Base-by-base conservation (phyloP, 2,888 invertebrate genomes). In the Eupithecia subumbrata region DNA sequence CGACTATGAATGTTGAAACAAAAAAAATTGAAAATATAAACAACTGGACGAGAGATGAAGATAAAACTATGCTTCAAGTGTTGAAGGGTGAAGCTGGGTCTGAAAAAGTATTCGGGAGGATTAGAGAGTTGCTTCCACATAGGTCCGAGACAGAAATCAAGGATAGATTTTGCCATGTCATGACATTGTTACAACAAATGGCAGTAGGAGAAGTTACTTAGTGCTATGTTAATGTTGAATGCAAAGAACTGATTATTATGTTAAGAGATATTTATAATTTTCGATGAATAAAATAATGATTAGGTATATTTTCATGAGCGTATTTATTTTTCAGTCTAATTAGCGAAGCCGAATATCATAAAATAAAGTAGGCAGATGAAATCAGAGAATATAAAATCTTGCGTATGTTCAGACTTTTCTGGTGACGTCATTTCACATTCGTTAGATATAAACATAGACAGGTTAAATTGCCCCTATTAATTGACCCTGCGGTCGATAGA, bases 11-110 rank as follows among this genome's bases (percentile, higher is more conserved):
- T 37, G 77, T 81, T 37, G 82, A 80, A 71, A 70, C 82, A n/a
- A 85, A 84, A 25, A 82, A 80, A n/a, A 79, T 79, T 37, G 87
- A 87, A 56, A 92, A 89, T 76, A 89, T 82, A 73, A 93, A 88
- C 56, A 90, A 89, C 80, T 98, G 98, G 98, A 97, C 97, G 0
- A 95, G 97, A 73, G 97, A 98, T 72, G 98, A 98, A 85, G 98
- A 98, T 88, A 97, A 97, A 88, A 96, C 97, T 18, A 96, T 98
- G 90, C 90, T 98, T 56, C 96, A 97, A 89, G 97, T 97, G 74
- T 95, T 98, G 78, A 97, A 97, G 87, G 95, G 96, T 7, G 97
- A 97, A 80, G 84, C 93, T 12, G 95, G 96, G 69, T 96, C 96
- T 0, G 96, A 97, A 79, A 95, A 96, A 80, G 96, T 96, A 9